Evolutionary conservation across 2,113 vertebrate genomes (phyloP).

Genomic region (Prunella himalayana): DNA sequence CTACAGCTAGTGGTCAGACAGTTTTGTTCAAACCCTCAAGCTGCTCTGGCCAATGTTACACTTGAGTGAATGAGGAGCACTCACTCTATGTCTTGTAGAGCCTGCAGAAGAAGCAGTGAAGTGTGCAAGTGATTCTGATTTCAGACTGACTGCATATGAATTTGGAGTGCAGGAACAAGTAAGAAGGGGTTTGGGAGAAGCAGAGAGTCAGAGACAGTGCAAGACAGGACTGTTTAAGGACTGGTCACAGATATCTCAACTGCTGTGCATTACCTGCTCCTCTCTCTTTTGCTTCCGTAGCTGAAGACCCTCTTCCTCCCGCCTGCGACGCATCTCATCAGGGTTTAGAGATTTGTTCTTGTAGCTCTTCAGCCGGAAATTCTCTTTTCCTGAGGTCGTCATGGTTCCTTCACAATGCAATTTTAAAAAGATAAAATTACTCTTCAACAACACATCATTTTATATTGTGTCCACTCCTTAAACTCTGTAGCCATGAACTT

Average conservation of each 20-base stretch:
- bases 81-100: neutral
- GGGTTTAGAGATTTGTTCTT: conserved; percentile 98
- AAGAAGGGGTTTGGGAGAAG: neutral
- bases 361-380: conserved; percentile 96
- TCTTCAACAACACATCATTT: neutral
- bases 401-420: conserved; percentile 74
- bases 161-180: neutral
- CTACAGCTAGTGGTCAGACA: neutral
- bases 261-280: conserved; percentile 80
- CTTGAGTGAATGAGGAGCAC: neutral
- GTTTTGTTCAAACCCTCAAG: neutral
- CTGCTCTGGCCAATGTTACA: neutral
- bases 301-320: conserved; percentile 95
- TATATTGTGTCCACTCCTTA: neutral
- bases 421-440: neutral
- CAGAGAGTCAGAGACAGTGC: neutral
- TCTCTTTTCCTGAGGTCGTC: conserved; percentile 95
- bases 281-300: conserved; percentile 96
- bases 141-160: neutral
- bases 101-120: neutral
- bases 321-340: conserved; percentile 94
- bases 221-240: neutral
- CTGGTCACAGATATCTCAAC: neutral
- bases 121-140: neutral
- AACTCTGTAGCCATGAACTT: neutral